Evolutionary conservation across 1,140 invertebrate genomes (phyloP).

Genomic region (Pachypsylla venusta): DNA sequence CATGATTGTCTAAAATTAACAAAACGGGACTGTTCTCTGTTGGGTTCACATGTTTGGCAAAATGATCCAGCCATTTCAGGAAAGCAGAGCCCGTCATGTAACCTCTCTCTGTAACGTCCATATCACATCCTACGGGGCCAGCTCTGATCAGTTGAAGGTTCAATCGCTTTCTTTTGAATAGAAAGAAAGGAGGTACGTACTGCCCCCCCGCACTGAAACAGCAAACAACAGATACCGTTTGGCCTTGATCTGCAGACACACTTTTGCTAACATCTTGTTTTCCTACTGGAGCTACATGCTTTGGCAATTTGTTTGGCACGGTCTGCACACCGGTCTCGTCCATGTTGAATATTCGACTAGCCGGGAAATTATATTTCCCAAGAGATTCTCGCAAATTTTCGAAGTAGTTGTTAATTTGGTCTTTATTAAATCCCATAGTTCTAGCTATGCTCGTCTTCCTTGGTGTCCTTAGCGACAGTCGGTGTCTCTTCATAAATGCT

Average conservation of each 20-base stretch:
- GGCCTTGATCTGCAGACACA: constrained; percentile 29
- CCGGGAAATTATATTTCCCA: constrained; percentile 12
- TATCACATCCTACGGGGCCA: constrained; percentile 23
- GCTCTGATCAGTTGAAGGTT: constrained; percentile 18
- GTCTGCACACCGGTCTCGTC: constrained; percentile 11
- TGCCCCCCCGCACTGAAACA: constrained; percentile 26
- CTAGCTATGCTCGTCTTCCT: constrained; percentile 18
- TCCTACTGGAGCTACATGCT: constrained; percentile 25
- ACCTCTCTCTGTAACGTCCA: constrained; percentile 9
- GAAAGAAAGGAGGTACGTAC: constrained; percentile 27
- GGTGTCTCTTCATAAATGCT: no score
- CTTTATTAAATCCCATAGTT: constrained; percentile 22
- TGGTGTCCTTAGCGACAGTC: no score
- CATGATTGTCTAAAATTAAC: constrained; percentile 8
- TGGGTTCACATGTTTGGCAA: constrained; percentile 3
- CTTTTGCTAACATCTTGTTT: constrained; percentile 29
- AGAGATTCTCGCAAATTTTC: constrained; percentile 14
- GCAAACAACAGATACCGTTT: constrained; percentile 25
- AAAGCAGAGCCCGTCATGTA: constrained; percentile 20
- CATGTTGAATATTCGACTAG: constrained; percentile 22
- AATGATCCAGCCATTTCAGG: constrained; percentile 7
- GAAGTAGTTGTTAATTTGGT: constrained; percentile 20
- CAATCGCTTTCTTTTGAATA: constrained; percentile 30
- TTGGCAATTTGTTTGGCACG: constrained; percentile 8
- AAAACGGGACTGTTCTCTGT: not conserved